A percentile compares a stretch with the other conserved stretches of the same genome.
These are phyloP conservation scores for Bombyx mandarina DNA, from an alignment of 1,140 invertebrate genomes.

Conservation along the genomic window DNA sequence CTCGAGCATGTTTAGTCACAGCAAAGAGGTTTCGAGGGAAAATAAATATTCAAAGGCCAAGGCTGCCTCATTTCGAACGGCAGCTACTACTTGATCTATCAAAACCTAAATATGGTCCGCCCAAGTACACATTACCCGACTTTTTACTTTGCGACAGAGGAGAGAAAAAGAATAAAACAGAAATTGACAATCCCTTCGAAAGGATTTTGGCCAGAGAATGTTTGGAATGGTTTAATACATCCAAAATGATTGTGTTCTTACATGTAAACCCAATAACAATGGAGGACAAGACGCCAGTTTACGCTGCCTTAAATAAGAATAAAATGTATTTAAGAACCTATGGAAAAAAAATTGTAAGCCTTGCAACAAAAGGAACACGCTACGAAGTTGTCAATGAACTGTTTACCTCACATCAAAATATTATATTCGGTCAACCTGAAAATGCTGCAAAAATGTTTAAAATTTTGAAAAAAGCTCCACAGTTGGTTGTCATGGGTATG, in stretches of 20 bases:
- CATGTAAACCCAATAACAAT: conserved; percentile 78
- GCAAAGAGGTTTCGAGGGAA: conserved; percentile 78
- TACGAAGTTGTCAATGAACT: conserved; percentile 74
- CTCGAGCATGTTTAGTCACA: conserved; percentile 61
- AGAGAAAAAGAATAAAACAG: conserved; percentile 19
- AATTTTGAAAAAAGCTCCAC: conserved; percentile 74
- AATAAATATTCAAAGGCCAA: conserved; percentile 82
- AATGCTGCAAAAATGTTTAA: conserved; percentile 72
- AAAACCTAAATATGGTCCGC: conserved; percentile 70
- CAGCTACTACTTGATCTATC: conserved; percentile 74
- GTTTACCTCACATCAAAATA: conserved; percentile 72
- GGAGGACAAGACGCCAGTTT: conserved; percentile 74
- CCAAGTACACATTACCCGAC: conserved; percentile 50
- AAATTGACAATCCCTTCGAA: conserved; percentile 76
- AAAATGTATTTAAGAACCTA: conserved; percentile 78
- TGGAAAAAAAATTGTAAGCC: conserved; percentile 71
- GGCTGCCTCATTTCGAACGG: conserved; percentile 75
- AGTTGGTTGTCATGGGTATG: conserved; percentile 77
- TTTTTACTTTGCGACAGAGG: conserved; percentile 33
- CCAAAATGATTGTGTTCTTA: conserved; percentile 78
- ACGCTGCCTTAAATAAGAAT: conserved; percentile 72
- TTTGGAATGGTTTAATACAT: conserved; percentile 77
- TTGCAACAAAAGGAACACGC: conserved; percentile 74
- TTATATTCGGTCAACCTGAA: conserved; percentile 76
- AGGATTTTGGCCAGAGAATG: conserved; percentile 79